Conservation (phyloP, 2,797 vertebrate genomes). For the Lacerta viridis region DNA sequence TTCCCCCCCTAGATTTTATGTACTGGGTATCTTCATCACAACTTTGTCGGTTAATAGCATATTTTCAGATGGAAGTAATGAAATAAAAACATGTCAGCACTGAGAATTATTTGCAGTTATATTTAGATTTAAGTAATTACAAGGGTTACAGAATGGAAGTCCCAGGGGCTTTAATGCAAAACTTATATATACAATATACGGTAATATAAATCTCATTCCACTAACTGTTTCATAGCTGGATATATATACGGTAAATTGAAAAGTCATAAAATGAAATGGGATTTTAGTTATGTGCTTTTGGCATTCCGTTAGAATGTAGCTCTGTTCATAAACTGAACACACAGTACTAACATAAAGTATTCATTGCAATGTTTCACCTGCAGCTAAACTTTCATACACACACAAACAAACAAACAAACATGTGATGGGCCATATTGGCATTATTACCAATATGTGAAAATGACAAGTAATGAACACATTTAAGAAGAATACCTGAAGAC, state of each 20-base stretch:
- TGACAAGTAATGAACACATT: conserved; percentile 20
- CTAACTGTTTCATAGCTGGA: conserved; percentile 5
- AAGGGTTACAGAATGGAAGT: background rate
- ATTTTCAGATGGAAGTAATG: conserved; percentile 1
- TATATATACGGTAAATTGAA: conserved; percentile 25
- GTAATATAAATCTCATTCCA: background rate
- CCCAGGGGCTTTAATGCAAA: background rate
- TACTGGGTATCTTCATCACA: background rate
- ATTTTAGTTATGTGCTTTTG: conserved; percentile 65
- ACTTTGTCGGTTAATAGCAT: background rate
- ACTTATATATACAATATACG: background rate
- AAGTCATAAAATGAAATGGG: conserved; percentile 44
- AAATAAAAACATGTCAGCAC: conserved; percentile 4
- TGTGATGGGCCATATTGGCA: conserved; percentile 28
- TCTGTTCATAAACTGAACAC: conserved; percentile 20
- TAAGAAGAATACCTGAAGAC: background rate
- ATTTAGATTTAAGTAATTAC: conserved; percentile 28
- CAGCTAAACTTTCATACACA: conserved; percentile 18
- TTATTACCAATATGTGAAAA: conserved; percentile 27
- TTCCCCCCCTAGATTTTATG: background rate
- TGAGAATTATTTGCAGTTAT: conserved; percentile 10
- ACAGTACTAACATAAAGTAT: conserved; percentile 46
- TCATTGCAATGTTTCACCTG: conserved; percentile 9
- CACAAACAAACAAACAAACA: background rate
- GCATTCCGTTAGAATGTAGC: conserved; percentile 39